Conservation (phyloP, 2,113 vertebrate genomes). For the Lanius collurio region DNA sequence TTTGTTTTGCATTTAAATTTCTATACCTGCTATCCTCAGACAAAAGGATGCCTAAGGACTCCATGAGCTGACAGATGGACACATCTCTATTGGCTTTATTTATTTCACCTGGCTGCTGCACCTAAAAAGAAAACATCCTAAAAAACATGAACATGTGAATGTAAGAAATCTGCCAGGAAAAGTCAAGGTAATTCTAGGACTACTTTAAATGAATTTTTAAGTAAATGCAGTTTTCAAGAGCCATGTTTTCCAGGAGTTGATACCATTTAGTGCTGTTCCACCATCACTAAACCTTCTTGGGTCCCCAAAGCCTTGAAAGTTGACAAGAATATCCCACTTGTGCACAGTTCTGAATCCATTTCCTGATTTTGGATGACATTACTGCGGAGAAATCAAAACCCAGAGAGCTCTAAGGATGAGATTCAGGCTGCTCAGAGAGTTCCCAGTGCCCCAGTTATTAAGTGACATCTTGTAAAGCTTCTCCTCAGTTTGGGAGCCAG, state of each 20-base stretch:
- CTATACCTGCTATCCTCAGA: background rate
- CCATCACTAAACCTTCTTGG: background rate
- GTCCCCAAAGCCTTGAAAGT: background rate
- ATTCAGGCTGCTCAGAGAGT: background rate
- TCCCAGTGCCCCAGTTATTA: background rate
- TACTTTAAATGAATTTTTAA: background rate
- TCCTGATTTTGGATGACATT: background rate
- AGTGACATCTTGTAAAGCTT: background rate
- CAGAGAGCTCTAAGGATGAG: background rate
- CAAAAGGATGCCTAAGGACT: background rate
- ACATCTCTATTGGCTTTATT: background rate
- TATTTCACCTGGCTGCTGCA: background rate
- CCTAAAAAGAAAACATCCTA: background rate
- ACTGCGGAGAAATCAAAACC: background rate
- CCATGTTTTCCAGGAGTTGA: background rate
- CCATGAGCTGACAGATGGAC: background rate
- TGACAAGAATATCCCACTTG: background rate
- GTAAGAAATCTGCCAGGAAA: background rate
- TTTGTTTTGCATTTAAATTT: background rate
- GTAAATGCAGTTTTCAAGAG: background rate
- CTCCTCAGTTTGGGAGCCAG: background rate
- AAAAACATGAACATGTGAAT: background rate
- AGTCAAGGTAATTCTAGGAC: background rate
- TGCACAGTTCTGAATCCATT: background rate
- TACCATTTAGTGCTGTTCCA: background rate